Percentiles rank a stretch among this genome's conserved stretches.
Evolutionary conservation across 2,888 invertebrate genomes (phyloP).

Genomic region (Cataglyphis cursor): DNA sequence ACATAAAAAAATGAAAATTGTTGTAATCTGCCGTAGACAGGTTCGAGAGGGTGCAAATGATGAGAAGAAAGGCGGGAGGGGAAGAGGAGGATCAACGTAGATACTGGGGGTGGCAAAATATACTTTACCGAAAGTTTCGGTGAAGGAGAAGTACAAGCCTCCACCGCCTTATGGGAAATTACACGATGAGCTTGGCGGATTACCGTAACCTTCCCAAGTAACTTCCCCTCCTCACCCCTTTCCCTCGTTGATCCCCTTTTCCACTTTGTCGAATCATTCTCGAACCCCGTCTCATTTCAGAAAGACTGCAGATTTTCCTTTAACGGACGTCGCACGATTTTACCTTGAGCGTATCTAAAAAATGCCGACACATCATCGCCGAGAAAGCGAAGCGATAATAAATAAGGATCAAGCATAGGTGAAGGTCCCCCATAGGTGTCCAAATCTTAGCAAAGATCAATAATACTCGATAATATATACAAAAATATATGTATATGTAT

Average conservation of each 20-base stretch:
- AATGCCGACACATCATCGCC: slow-evolving; percentile 68
- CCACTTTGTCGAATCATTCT: slow-evolving; percentile 55
- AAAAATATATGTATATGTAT: background rate
- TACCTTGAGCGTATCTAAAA: slow-evolving; percentile 63
- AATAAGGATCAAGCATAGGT: slow-evolving; percentile 64
- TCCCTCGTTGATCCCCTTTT: slow-evolving; percentile 41
- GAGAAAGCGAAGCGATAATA: slow-evolving; percentile 65
- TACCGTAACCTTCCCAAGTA: slow-evolving; percentile 70
- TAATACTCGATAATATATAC: background rate
- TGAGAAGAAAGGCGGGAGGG: slow-evolving; percentile 17
- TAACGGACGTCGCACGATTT: slow-evolving; percentile 69
- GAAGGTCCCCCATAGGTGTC: slow-evolving; percentile 44
- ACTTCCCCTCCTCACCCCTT: slow-evolving; percentile 27
- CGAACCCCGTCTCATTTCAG: slow-evolving; percentile 28
- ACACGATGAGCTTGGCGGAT: slow-evolving; percentile 81
- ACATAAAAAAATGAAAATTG: background rate
- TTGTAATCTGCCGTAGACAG: slow-evolving; percentile 5
- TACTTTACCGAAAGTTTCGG: slow-evolving; percentile 70
- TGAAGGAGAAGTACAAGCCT: slow-evolving; percentile 67
- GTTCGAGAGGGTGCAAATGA: slow-evolving; percentile 37
- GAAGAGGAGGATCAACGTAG: slow-evolving; percentile 50
- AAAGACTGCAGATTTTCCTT: slow-evolving; percentile 58
- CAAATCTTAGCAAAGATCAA: slow-evolving; percentile 30
- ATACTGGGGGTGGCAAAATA: slow-evolving; percentile 47
- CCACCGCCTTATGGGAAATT: slow-evolving; percentile 83